Evolutionary conservation across 2,113 vertebrate species (phyloP), one percentile per base, ranked within the genome.

Genomic region (Dasypus novemcinctus): DNA sequence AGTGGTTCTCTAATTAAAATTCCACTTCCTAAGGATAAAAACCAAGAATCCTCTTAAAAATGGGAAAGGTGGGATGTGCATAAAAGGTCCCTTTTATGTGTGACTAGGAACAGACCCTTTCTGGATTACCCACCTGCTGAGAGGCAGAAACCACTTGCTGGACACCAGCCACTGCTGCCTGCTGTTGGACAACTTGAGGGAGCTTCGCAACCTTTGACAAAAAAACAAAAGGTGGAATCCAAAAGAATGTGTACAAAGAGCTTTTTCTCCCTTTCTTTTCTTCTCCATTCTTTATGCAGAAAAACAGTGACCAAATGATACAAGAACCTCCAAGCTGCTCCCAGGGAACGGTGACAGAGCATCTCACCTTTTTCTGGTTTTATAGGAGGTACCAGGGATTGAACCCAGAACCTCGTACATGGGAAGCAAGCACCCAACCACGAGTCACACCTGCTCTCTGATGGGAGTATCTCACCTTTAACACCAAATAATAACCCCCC

Each of bases 81-180:
- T 3, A 8, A 1, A 8, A 64, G 36, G 54, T 7, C 54, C 49
- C 17, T n/a, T n/a, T n/a, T n/a, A n/a, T 1, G 5, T 25, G 36
- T 25, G 69, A 38, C 36, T n/a, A 25, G 69, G 15, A 41, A 1
- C 9, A 17, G 3, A 38, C 0, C 2, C 36, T 25, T 38, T 38
- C 69, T 25, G 17, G 12, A 25, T 23, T 11, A 49, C 33, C 93
- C 90, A 99, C 99, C 98, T 99, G 99, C 96, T 99, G 99, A 13
- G 99, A 97, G 72, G 99, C 99, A 4, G 99, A 98, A 72, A 98
- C 99, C 0, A 99, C 99, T 92, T 99, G 99, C 94, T 99, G 99
- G 96, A 99, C 98, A 95, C 97, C 98, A 85, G 99, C 98, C 98
- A 99, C 98, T 0, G 98, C 95, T 1, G 98, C 85, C 90, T 99